phyloP scores from a whole-genome alignment of 2,113 vertebrate species.

The Callospermophilus lateralis region DNA sequence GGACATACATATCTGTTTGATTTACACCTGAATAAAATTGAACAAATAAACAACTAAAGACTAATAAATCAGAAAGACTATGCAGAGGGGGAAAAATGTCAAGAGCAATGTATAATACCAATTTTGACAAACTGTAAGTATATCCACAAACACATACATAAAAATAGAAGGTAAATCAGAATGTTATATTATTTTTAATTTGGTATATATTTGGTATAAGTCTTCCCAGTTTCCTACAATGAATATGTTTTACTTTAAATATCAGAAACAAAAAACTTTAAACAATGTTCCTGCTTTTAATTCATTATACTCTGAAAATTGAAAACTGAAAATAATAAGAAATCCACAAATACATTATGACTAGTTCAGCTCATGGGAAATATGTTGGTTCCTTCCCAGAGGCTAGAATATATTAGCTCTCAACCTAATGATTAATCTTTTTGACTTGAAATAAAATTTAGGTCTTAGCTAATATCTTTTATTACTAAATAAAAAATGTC shows the following conservation, averaged over 20 bases:
- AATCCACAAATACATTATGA: conserved; percentile 42
- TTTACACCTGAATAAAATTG: not conserved
- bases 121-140: conserved; percentile 27
- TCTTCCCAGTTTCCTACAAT: conserved; percentile 30
- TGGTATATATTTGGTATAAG: not conserved
- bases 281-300: not conserved
- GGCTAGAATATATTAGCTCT: conserved; percentile 39
- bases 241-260: not conserved
- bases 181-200: not conserved
- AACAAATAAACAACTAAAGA: not conserved
- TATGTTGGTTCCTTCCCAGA: not conserved
- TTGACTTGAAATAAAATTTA: conserved; percentile 63
- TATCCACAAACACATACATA: not conserved
- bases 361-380: conserved; percentile 53
- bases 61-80: not conserved
- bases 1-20: not conserved
- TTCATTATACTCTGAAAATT: not conserved
- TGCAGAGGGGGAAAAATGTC: not conserved
- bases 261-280: not conserved
- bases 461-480: conserved; percentile 25
- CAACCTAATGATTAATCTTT: conserved; percentile 57
- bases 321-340: conserved; percentile 50
- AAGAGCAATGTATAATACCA: not conserved
- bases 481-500: not conserved
- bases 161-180: not conserved